Conservation (phyloP, 2,113 vertebrate species). For the Cnemophilus loriae region DNA sequence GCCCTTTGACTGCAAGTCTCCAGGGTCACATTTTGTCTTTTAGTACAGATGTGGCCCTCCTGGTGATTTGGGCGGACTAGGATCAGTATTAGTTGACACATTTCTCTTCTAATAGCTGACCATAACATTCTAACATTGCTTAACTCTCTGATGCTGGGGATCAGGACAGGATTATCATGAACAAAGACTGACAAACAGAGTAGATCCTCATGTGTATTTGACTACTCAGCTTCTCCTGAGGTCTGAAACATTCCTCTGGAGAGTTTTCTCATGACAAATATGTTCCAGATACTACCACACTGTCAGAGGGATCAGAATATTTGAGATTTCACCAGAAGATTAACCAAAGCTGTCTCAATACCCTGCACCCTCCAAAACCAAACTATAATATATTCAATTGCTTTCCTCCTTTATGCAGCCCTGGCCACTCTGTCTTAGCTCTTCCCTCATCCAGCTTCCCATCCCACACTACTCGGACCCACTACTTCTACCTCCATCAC, state of each 20-base stretch:
- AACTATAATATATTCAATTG: neutral
- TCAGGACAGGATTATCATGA: neutral
- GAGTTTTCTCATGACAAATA: neutral
- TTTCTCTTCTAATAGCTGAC: neutral
- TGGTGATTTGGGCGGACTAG: neutral
- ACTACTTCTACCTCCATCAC: neutral
- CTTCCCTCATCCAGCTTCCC: neutral
- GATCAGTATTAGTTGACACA: neutral
- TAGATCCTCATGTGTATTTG: neutral
- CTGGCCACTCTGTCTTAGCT: neutral
- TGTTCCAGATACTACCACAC: neutral
- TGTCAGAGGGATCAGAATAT: neutral
- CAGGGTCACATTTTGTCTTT: neutral
- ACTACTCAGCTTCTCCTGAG: neutral
- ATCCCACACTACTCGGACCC: neutral
- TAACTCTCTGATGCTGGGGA: neutral
- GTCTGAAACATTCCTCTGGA: neutral
- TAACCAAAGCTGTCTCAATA: neutral
- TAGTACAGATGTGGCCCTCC: neutral
- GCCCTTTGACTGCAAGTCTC: neutral
- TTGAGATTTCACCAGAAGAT: neutral
- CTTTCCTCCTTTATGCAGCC: neutral
- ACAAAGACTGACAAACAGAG: neutral
- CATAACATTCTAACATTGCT: neutral
- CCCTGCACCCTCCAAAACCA: neutral